phyloP scores from a whole-genome alignment of 2,888 invertebrate genomes.

The Tetragonula carbonaria region DNA sequence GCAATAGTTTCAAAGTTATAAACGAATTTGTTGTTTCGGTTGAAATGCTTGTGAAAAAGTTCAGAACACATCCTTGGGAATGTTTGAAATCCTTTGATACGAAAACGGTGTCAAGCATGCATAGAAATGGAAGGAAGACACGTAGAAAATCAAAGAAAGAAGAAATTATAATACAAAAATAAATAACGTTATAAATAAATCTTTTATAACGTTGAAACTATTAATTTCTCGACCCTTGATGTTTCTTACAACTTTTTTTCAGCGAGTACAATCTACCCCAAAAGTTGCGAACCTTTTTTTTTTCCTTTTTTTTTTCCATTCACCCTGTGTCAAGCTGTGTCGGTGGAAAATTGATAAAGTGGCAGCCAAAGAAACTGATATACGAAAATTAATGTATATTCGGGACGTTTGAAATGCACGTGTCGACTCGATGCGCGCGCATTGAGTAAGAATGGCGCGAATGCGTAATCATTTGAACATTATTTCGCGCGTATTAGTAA shows the following conservation, averaged over 20 bases:
- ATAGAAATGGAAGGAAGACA: background rate
- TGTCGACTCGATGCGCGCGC: conserved; percentile 33
- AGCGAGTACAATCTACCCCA: background rate
- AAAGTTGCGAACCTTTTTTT: background rate
- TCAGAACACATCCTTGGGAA: too few species aligned
- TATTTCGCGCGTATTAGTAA: conserved; percentile 32
- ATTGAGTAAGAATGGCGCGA: conserved; percentile 27
- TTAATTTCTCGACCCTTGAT: background rate
- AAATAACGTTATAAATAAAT: too few species aligned
- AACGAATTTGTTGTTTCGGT: background rate
- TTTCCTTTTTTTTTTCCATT: too few species aligned
- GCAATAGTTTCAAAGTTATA: background rate
- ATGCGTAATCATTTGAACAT: conserved; percentile 27
- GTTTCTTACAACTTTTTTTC: background rate
- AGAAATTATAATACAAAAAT: background rate
- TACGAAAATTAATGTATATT: conserved; percentile 1
- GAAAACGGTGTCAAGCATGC: background rate
- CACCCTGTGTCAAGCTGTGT: conserved; percentile 12
- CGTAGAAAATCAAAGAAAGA: too few species aligned
- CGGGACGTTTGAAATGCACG: conserved; percentile 32
- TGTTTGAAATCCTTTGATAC: background rate
- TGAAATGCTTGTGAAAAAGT: background rate
- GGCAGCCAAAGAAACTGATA: too few species aligned
- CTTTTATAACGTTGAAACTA: background rate
- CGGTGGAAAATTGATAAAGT: too few species aligned